Percentiles rank a stretch among this genome's conserved stretches.
These are phyloP conservation scores for Porites cylindrica DNA, from an alignment of 92 coral and sea anemone species.

Conservation along the genomic window DNA sequence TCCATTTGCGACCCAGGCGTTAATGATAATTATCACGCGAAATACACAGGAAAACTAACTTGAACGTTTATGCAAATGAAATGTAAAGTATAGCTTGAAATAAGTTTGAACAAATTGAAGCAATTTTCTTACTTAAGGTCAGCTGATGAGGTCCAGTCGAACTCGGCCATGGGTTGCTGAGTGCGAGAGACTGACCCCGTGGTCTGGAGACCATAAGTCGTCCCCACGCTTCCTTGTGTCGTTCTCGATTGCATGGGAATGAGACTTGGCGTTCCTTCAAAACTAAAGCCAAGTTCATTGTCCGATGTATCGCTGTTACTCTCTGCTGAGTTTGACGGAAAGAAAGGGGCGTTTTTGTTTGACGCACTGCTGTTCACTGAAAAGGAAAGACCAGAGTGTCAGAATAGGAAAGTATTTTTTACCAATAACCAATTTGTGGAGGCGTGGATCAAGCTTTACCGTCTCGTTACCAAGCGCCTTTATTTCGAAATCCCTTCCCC, in stretches of 20 bases:
- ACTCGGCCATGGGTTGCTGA: constrained; percentile 86
- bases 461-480: no score
- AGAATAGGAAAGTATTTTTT: background rate
- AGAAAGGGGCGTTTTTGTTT: constrained; percentile 46
- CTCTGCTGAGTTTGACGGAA: constrained; percentile 49
- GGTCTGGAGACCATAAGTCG: constrained; percentile 82
- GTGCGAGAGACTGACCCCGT: constrained; percentile 68
- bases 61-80: no score
- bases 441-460: no score
- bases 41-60: background rate
- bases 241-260: constrained; percentile 53
- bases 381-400: background rate
- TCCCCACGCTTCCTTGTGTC: constrained; percentile 68
- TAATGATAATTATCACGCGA: no score
- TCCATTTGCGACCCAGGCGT: no score
- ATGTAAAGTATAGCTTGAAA: background rate
- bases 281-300: constrained; percentile 78
- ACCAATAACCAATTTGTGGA: no score
- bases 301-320: constrained; percentile 83
- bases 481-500: no score
- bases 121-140: constrained; percentile 29
- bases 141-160: constrained; percentile 58
- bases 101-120: background rate
- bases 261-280: constrained; percentile 82
- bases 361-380: constrained; percentile 35